These are phyloP conservation scores for Apotomis capreana DNA, from an alignment of 2,888 invertebrate genomes.

Conservation along the genomic window DNA sequence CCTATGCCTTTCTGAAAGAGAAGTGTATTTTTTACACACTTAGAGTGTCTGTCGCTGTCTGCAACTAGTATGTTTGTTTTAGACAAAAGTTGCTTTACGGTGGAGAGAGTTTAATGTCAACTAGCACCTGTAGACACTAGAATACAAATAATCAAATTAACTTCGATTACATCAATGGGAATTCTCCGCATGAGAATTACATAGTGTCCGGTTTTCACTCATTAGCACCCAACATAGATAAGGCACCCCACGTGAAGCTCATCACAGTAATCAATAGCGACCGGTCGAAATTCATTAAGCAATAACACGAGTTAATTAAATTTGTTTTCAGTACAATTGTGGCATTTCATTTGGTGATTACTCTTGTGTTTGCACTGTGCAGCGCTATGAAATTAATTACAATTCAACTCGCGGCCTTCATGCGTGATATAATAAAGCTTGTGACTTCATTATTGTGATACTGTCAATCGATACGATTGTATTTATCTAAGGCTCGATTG, in stretches of 20 bases:
- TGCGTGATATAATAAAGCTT: conserved; percentile 30
- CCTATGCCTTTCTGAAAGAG: neutral
- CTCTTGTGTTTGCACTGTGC: conserved; percentile 34
- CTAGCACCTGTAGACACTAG: conserved; percentile 1
- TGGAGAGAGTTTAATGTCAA: neutral
- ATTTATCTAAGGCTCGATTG: conserved; percentile 34
- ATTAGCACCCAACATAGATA: conserved; percentile 24
- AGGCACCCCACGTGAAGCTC: conserved; percentile 48
- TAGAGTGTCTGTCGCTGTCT: too few species aligned
- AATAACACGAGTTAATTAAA: conserved; percentile 51
- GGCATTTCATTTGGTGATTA: conserved; percentile 44
- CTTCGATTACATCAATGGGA: conserved; percentile 6
- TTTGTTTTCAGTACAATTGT: conserved; percentile 45
- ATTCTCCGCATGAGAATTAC: neutral
- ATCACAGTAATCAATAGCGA: conserved; percentile 52
- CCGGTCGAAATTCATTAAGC: conserved; percentile 56
- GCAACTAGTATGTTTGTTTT: neutral
- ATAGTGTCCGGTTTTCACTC: conserved; percentile 16
- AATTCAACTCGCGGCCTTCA: conserved; percentile 27
- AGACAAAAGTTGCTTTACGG: neutral
- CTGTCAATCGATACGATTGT: conserved; percentile 22
- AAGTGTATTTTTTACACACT: too few species aligned
- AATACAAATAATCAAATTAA: conserved; percentile 20
- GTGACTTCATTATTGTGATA: conserved; percentile 30
- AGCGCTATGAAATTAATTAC: conserved; percentile 34